Evolutionary conservation across 2,888 invertebrate genomes (phyloP), one percentile per base, ranked within the genome.

Genomic region (Scaeva pyrastri): DNA sequence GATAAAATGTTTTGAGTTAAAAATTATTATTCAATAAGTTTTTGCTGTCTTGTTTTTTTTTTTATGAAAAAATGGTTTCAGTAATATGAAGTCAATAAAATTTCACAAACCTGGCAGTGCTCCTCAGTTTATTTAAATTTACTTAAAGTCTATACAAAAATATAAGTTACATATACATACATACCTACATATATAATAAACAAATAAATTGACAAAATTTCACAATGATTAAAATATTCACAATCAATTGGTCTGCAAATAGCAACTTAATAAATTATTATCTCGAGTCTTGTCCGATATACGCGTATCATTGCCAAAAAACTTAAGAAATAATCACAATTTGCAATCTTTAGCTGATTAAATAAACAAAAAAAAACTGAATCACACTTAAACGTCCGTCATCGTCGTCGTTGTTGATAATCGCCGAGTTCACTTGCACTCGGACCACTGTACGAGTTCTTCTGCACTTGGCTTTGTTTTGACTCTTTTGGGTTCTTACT

Each of bases 311-410:
- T 39, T 39, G 31, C 16, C 39, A 41, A 62, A 43, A 21, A 14
- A 6, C 6, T 7, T 7, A 60, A 39, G 14, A 52, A 23, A 3
- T 39, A 19, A 39, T 60, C 60, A 41, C 8, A 14, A 0, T 43
- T 41, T 62, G 62, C 62, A 62, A 62, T 62, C 62, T 43, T 21
- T 11, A 1, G 3, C 11, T 43, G 62, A 62, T 60, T 11, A 31
- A 16, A 31, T n/a, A n/a, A 31, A 26, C 0, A 21, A 36, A 21
- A 31, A 26, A 52, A n/a, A 1, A 31, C 31, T 31, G 5, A 31
- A 8, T 31, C 31, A 31, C 31, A 31, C 6, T 8, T 7, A 31
- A 31, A 31, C 31, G 31, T 4, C 31, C 6, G 8, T 31, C n/a
- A 4, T 58, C 39, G 2, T 23, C 10, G n/a, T n/a, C 2, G 10